Percentiles rank a stretch among this genome's conserved stretches.
phyloP scores from a whole-genome alignment of 37 sponge, comb jelly and placozoan genomes.

The Agelas oroides region DNA sequence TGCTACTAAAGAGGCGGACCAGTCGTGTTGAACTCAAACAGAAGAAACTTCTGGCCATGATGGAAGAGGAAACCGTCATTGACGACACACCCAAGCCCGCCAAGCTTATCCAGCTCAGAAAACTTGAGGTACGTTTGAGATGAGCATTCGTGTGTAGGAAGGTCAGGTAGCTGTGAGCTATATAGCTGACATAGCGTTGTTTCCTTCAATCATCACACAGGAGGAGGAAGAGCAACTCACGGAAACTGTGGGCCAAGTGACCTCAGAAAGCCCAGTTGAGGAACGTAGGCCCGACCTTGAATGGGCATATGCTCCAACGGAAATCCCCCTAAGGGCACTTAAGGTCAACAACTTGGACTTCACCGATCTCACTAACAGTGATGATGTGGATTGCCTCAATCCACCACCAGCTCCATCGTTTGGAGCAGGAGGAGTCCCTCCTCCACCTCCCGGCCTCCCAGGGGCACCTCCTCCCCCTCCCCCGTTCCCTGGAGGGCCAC shows the following conservation, averaged over 20 bases:
- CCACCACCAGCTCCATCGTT: slow-evolving; percentile 18
- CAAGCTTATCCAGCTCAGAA: slow-evolving; percentile 1
- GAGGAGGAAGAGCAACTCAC: neutral
- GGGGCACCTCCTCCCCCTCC: slow-evolving; percentile 63
- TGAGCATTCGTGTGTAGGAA: no score
- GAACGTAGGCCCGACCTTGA: slow-evolving; percentile 67
- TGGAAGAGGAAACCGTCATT: slow-evolving; percentile 62
- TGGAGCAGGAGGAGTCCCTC: slow-evolving; percentile 12
- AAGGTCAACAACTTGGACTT: slow-evolving; percentile 79
- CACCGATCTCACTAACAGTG: slow-evolving; percentile 80
- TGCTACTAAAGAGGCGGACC: neutral
- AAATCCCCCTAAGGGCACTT: slow-evolving; percentile 74
- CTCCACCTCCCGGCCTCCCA: slow-evolving; percentile 70
- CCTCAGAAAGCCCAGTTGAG: slow-evolving; percentile 42
- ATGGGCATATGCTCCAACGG: slow-evolving; percentile 83
- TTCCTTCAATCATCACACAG: no score
- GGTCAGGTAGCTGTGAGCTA: no score
- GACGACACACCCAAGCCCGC: slow-evolving; percentile 18
- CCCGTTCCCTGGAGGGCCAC: slow-evolving; percentile 20
- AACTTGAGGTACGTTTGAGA: slow-evolving; percentile 13
- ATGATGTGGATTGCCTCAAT: slow-evolving; percentile 80
- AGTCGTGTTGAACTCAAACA: slow-evolving; percentile 12
- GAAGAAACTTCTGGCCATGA: slow-evolving; percentile 72
- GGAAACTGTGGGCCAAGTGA: slow-evolving; percentile 30
- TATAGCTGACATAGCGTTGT: no score